These are phyloP conservation scores for Holothuria leucospilota DNA, from an alignment of 53 echinoderm and acorn worm species.

Conservation along the genomic window DNA sequence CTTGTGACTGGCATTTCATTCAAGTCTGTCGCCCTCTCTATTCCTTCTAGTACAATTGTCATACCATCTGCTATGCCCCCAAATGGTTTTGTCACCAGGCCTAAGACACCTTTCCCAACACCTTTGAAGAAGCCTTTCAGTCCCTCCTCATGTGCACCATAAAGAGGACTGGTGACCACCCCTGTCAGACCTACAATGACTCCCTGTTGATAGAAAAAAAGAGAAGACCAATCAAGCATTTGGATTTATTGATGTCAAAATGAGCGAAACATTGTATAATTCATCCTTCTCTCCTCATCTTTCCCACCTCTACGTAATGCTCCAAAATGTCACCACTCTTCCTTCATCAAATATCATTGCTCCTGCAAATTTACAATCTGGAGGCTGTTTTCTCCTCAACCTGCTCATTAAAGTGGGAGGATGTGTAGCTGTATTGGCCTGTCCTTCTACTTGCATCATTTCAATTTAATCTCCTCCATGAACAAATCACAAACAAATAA, in stretches of 20 bases:
- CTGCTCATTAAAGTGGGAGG: too few species aligned
- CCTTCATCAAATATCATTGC: too few species aligned
- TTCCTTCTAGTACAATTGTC: constrained; percentile 88
- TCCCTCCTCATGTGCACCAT: constrained; percentile 89
- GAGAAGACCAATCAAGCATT: background rate
- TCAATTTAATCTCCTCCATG: too few species aligned
- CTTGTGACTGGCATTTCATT: constrained; percentile 80
- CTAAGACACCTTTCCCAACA: constrained; percentile 80
- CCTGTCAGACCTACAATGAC: constrained; percentile 87
- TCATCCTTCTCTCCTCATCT: too few species aligned
- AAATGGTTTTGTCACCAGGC: constrained; percentile 84
- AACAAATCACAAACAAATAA: too few species aligned
- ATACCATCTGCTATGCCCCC: constrained; percentile 87
- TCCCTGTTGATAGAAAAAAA: constrained; percentile 61
- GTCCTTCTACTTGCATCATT: too few species aligned
- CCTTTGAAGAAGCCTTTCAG: constrained; percentile 99
- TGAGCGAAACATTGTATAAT: too few species aligned
- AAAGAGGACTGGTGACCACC: constrained; percentile 86
- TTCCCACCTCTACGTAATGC: too few species aligned
- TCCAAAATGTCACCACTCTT: too few species aligned
- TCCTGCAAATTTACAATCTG: too few species aligned
- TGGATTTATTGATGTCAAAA: background rate
- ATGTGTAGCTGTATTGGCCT: too few species aligned
- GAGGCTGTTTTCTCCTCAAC: too few species aligned
- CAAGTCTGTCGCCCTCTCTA: constrained; percentile 92